Evolutionary conservation across 2,888 invertebrate species (phyloP), one percentile per base, ranked within the genome.

Genomic region (Eledona agricola): DNA sequence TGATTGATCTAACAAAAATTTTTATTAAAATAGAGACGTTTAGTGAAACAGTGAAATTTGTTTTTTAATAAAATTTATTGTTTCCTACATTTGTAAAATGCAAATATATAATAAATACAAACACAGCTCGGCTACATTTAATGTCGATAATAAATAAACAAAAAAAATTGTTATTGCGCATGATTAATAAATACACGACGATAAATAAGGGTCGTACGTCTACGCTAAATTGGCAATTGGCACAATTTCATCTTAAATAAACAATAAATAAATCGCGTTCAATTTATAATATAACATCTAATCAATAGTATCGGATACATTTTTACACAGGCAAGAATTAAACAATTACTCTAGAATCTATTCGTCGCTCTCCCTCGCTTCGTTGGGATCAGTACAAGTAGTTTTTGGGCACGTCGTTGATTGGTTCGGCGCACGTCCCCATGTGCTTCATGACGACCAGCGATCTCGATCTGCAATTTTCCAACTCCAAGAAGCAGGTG

Each of bases 401-500:
- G 77, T 93, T 93, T 73, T 90, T 90, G 58, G 92, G 90, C 65
- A 87, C 86, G 71, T 90, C 89, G 60, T 90, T 89, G 38, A 88
- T 82, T 1, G 93, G 93, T 60, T 90, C 87, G 34, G 92, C 88
- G 77, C 93, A 93, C 11, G 91, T 87, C 31, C 93, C 93, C 70
- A 90, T 83, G 69, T 92, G 86, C 70, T 88, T 87, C 73, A 90
- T 81, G 60, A 84, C 81, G 29, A 93, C 90, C 63, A 87, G 76
- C 66, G 88, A 87, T 73, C 90, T 83, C 62, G 91, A 89, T 69
- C 91, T 84, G 73, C 93, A 96, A 67, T 92, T 93, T 77, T 95
- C 94, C 77, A 93, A 89, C 72, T 91, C 89, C 66, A 96, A 78
- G 81, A 94, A 91, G 76, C 96, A 96, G 63, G 88, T 88, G 78